Evolutionary conservation across 92 coral and sea anemone genomes (phyloP).

Genomic region (Parazoanthus swiftii): DNA sequence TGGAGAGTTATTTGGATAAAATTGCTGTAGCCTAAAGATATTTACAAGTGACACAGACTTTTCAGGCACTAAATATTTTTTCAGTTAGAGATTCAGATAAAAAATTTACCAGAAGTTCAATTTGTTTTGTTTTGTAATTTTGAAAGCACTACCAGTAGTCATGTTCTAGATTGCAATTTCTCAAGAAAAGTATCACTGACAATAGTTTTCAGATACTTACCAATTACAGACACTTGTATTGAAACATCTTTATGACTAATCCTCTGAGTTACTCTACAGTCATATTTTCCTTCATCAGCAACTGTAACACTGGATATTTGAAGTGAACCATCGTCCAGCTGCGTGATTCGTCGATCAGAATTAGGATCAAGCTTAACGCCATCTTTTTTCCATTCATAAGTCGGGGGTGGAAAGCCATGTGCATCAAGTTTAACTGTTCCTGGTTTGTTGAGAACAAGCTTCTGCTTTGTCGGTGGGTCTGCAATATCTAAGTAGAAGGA

Average conservation of each 20-base stretch:
- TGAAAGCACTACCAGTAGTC: no score
- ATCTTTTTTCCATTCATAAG: constrained; percentile 27
- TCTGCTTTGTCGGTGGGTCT: not conserved
- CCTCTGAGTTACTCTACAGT: not conserved
- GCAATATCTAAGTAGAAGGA: not conserved
- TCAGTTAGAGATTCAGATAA: no score
- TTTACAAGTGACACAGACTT: no score
- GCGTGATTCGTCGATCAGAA: not conserved
- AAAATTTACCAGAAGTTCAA: no score
- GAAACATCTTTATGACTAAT: not conserved
- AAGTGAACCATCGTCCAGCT: constrained; percentile 27
- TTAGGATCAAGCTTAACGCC: not conserved
- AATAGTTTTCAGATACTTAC: constrained; percentile 7
- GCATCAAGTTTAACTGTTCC: not conserved
- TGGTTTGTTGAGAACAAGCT: constrained; percentile 9
- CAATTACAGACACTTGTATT: constrained; percentile 7
- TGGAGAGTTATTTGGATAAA: no score
- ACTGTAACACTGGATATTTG: constrained; percentile 11
- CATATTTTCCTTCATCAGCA: constrained; percentile 34
- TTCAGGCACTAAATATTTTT: no score
- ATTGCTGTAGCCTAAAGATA: no score
- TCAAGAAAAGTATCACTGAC: no score
- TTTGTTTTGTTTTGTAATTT: no score
- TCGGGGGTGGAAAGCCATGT: constrained; percentile 31
- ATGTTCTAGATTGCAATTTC: no score